Conservation (phyloP, 2,797 vertebrate species). For the Phaenicophaeus curvirostris region DNA sequence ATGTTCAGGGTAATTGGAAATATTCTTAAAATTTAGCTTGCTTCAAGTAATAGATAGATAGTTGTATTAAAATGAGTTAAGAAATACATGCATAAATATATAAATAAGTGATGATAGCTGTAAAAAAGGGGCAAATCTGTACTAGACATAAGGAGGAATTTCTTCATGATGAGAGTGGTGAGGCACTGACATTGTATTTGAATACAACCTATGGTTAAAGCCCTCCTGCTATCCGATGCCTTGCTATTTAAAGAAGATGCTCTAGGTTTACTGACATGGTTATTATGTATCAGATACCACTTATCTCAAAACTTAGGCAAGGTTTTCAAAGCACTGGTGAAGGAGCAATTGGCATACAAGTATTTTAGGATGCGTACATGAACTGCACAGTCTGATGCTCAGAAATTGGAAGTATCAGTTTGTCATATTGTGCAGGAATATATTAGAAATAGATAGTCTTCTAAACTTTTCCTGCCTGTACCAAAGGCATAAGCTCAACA, state of each 20-base stretch:
- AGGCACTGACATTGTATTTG: background rate
- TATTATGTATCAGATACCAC: background rate
- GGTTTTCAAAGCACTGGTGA: background rate
- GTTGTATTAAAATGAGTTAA: background rate
- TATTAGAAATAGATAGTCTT: background rate
- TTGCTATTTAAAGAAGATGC: background rate
- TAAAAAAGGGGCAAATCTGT: background rate
- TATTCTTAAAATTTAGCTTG: background rate
- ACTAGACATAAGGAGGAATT: too few species aligned
- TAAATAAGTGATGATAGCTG: background rate
- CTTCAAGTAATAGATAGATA: background rate
- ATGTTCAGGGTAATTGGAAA: background rate
- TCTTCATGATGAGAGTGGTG: too few species aligned
- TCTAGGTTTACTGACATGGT: background rate
- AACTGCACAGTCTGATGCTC: background rate
- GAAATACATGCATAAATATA: background rate
- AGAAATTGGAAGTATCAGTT: too few species aligned
- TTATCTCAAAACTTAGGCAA: background rate
- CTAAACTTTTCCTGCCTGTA: background rate
- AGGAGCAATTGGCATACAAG: background rate
- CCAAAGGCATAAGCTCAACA: background rate
- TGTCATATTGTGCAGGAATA: background rate
- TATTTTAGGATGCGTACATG: accelerated
- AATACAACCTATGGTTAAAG: background rate
- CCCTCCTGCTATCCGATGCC: background rate